Percentiles rank a stretch among this genome's conserved stretches.
Conservation (phyloP, 2,888 invertebrate genomes). For the Oligia strigilis region DNA sequence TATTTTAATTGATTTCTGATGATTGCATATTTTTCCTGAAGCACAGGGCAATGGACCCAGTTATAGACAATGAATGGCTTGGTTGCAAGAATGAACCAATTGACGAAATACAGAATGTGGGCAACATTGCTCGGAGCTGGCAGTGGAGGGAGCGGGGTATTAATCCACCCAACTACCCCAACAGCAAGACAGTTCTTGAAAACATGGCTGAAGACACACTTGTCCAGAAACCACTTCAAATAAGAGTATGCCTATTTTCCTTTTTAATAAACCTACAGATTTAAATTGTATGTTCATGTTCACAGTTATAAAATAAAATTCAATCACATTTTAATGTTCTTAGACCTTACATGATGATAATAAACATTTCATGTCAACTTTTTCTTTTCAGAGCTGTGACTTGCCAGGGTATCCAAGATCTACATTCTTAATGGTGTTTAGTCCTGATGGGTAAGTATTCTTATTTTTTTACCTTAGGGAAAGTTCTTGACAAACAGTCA, state of each 20-base stretch:
- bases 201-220: constrained; percentile 92
- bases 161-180: constrained; percentile 80
- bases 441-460: constrained; percentile 94
- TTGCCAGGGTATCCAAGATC: constrained; percentile 94
- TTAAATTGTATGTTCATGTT: not conserved
- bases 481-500: not conserved
- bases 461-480: not conserved
- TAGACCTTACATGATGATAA: not conserved
- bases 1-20: constrained; percentile 3
- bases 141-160: constrained; percentile 87
- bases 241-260: constrained; percentile 87
- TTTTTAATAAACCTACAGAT: constrained; percentile 4
- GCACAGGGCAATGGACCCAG: constrained; percentile 83
- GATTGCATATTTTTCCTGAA: constrained; percentile 10
- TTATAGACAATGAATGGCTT: constrained; percentile 85
- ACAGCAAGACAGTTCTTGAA: constrained; percentile 90
- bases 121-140: constrained; percentile 86
- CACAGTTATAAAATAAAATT: constrained; percentile 5
- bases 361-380: not conserved
- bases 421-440: constrained; percentile 96
- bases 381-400: constrained; percentile 92
- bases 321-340: not conserved
- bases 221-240: constrained; percentile 91
- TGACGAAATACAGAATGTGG: constrained; percentile 80
- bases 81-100: constrained; percentile 83